A percentile compares a stretch with the other conserved stretches of the same genome.
phyloP scores from a whole-genome alignment of 2,888 invertebrate genomes.

The Frankliniella intonsa region DNA sequence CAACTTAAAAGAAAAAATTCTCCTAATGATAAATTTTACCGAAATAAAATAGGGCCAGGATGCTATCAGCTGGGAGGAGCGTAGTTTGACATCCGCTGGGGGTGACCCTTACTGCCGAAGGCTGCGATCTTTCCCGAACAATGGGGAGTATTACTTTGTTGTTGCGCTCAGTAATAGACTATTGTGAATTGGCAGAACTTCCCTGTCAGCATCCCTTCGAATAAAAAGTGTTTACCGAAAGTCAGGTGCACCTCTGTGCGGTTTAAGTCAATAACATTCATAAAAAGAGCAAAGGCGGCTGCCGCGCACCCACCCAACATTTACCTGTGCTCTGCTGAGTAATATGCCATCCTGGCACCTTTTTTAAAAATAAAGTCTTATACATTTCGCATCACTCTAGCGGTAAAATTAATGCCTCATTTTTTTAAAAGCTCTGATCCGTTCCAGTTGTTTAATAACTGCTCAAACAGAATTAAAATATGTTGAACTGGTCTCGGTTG shows the following conservation, averaged over 20 bases:
- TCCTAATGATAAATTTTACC: too few relatives aligned
- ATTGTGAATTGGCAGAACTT: neutral
- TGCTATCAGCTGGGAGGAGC: neutral
- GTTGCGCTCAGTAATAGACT: neutral
- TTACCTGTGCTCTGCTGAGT: too few relatives aligned
- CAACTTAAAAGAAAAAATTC: too few relatives aligned
- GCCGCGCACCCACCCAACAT: too few relatives aligned
- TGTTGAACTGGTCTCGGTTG: neutral
- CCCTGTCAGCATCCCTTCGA: neutral
- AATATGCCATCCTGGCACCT: too few relatives aligned
- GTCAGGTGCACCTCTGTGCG: neutral
- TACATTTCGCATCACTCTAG: neutral
- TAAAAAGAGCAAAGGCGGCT: neutral
- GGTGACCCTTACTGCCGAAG: neutral
- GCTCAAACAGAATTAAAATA: neutral
- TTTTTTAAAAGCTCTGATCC: neutral
- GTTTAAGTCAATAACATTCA: neutral
- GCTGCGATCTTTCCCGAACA: neutral
- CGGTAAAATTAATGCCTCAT: neutral
- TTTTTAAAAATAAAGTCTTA: neutral
- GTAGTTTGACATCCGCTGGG: neutral
- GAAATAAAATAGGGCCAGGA: neutral
- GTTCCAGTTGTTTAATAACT: neutral
- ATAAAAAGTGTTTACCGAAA: slow-evolving; percentile 7
- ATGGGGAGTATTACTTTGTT: neutral